phyloP scores from a whole-genome alignment of 2,113 vertebrate species.

The Corythoichthys intestinalis region DNA sequence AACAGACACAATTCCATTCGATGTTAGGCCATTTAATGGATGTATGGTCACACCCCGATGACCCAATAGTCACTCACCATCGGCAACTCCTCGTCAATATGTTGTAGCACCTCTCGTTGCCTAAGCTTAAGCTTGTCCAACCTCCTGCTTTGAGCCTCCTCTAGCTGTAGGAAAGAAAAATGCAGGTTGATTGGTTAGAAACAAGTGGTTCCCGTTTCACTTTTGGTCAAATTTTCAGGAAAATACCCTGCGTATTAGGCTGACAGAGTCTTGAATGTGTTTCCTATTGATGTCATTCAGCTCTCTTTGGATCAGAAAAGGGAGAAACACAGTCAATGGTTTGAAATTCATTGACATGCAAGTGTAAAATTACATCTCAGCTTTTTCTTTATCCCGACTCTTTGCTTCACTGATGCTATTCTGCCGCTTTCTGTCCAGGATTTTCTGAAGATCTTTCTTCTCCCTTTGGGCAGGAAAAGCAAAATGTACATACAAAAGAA shows the following conservation, averaged over 20 bases:
- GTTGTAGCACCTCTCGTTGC: slow-evolving; percentile 75
- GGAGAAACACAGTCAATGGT: not conserved
- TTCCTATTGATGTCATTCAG: slow-evolving; percentile 83
- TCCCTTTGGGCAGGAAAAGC: slow-evolving; percentile 67
- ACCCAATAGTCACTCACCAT: slow-evolving; percentile 62
- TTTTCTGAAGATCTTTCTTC: slow-evolving; percentile 87
- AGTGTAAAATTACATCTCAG: slow-evolving; percentile 69
- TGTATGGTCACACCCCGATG: too few relatives aligned
- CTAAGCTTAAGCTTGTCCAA: slow-evolving; percentile 71
- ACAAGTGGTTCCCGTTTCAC: too few relatives aligned
- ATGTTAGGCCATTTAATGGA: too few relatives aligned
- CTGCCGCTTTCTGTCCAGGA: slow-evolving; percentile 81
- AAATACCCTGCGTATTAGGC: slow-evolving; percentile 73
- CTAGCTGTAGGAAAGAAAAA: slow-evolving; percentile 67
- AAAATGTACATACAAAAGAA: not conserved
- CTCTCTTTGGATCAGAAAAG: slow-evolving; percentile 56
- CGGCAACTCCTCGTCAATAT: slow-evolving; percentile 74
- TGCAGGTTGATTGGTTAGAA: too few relatives aligned
- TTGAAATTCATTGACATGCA: not conserved
- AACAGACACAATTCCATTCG: too few relatives aligned
- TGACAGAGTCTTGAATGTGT: slow-evolving; percentile 82
- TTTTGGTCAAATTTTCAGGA: too few relatives aligned
- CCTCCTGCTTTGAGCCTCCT: slow-evolving; percentile 80
- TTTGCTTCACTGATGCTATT: slow-evolving; percentile 85
- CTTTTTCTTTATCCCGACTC: slow-evolving; percentile 77